A percentile compares a stretch with the other conserved stretches of the same genome.
phyloP scores from a whole-genome alignment of 2,888 invertebrate genomes.

The Andrena bucephala region DNA sequence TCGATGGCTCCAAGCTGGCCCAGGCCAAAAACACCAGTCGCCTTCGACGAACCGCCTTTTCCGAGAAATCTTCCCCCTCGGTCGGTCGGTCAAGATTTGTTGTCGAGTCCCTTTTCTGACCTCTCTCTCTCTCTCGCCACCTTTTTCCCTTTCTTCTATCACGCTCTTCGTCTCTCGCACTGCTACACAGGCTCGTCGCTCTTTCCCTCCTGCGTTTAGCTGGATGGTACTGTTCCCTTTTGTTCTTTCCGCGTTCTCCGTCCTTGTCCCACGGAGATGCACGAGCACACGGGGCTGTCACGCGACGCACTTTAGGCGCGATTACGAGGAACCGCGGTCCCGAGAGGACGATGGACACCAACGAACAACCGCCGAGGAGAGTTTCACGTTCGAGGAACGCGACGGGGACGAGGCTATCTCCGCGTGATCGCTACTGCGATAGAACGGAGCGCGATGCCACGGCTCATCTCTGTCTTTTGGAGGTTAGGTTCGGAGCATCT shows the following conservation, averaged over 20 bases:
- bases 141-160: slow-evolving; percentile 9
- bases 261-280: slow-evolving; percentile 5
- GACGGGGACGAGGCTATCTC: slow-evolving; percentile 16
- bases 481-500: slow-evolving; percentile 75
- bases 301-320: slow-evolving; percentile 57
- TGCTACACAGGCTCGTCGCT: not conserved
- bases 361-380: not conserved
- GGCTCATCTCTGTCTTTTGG: slow-evolving; percentile 68
- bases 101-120: slow-evolving; percentile 29
- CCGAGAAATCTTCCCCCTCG: slow-evolving; percentile 40
- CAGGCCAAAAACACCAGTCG: slow-evolving; percentile 29
- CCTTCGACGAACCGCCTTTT: slow-evolving; percentile 34
- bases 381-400: not conserved
- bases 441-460: slow-evolving; percentile 41
- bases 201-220: slow-evolving; percentile 10
- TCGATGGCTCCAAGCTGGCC: not conserved
- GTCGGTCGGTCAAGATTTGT: slow-evolving; percentile 38
- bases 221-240: slow-evolving; percentile 22
- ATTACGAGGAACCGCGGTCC: slow-evolving; percentile 14
- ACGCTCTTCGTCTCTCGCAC: not conserved
- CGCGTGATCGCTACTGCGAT: slow-evolving; percentile 45
- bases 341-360: not conserved
- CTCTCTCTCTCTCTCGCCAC: slow-evolving; percentile 7
- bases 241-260: slow-evolving; percentile 30
- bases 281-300: slow-evolving; percentile 44